Evolutionary conservation across 2,888 invertebrate genomes (phyloP).

Genomic region (Calameuta idolon): DNA sequence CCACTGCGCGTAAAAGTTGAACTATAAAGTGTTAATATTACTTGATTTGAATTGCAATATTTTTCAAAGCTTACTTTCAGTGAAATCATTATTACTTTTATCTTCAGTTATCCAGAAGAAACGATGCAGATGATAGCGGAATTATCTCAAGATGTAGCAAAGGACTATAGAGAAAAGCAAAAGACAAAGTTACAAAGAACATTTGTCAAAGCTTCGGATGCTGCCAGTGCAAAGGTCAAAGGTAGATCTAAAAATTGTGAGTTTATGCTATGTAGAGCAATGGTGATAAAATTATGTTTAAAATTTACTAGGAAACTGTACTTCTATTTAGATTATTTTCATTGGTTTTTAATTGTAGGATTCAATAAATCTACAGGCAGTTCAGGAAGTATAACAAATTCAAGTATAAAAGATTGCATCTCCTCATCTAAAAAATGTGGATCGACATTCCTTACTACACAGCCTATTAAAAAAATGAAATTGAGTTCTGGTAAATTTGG

Average conservation of each 20-base stretch:
- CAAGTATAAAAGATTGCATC: too few species aligned
- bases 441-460: too few species aligned
- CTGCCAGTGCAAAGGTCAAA: constrained; percentile 82
- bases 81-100: constrained; percentile 16
- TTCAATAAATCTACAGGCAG: too few species aligned
- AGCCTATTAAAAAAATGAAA: constrained; percentile 39
- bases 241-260: constrained; percentile 69
- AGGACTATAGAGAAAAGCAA: constrained; percentile 76
- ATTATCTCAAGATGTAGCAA: constrained; percentile 80
- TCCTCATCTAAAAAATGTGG: too few species aligned
- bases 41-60: too few species aligned
- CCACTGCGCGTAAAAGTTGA: too few species aligned
- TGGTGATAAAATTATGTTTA: too few species aligned
- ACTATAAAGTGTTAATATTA: too few species aligned
- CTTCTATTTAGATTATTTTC: neutral
- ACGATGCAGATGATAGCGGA: constrained; percentile 84
- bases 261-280: constrained; percentile 29
- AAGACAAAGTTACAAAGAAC: constrained; percentile 77
- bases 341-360: too few species aligned
- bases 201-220: constrained; percentile 82
- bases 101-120: constrained; percentile 80
- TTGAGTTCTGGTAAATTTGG: constrained; percentile 46
- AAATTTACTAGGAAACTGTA: neutral
- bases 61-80: neutral
- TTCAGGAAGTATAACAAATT: too few species aligned